phyloP scores from a whole-genome alignment of 92 coral and sea anemone species.

The Galaxea fascicularis region DNA sequence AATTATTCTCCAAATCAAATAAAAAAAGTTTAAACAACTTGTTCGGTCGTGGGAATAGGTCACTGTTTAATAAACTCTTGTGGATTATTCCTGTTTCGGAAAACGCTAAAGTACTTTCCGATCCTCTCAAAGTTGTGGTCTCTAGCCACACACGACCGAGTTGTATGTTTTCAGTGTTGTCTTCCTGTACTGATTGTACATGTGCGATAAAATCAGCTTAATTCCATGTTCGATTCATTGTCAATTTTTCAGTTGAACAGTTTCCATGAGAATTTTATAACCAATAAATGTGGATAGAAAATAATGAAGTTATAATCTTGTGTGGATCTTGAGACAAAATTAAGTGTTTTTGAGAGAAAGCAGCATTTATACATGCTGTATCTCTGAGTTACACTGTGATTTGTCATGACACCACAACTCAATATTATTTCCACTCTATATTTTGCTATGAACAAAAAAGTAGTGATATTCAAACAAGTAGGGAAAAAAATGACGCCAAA shows the following conservation, averaged over 20 bases:
- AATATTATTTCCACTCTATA: background rate
- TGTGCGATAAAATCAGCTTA: background rate
- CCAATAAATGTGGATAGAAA: background rate
- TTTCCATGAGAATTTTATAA: background rate
- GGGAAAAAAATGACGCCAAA: background rate
- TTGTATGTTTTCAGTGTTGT: background rate
- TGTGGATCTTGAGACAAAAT: too few relatives aligned
- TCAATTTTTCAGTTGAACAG: background rate
- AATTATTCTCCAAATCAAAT: background rate
- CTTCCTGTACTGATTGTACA: background rate
- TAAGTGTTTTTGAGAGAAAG: too few relatives aligned
- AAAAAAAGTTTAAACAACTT: background rate
- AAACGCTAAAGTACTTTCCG: background rate
- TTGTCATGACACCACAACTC: background rate
- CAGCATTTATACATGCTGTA: too few relatives aligned
- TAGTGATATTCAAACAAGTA: constrained; percentile 13
- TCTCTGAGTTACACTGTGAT: background rate
- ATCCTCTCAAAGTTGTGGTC: background rate
- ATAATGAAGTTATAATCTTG: too few relatives aligned
- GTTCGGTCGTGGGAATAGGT: constrained; percentile 35
- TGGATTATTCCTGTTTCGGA: background rate
- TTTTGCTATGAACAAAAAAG: background rate
- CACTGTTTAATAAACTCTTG: constrained; percentile 3
- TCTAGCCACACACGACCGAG: background rate
- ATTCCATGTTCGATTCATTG: background rate